A percentile compares a stretch with the other conserved stretches of the same genome.
Conservation (phyloP, 2,113 vertebrate species). For the Ammodytes marinus region DNA sequence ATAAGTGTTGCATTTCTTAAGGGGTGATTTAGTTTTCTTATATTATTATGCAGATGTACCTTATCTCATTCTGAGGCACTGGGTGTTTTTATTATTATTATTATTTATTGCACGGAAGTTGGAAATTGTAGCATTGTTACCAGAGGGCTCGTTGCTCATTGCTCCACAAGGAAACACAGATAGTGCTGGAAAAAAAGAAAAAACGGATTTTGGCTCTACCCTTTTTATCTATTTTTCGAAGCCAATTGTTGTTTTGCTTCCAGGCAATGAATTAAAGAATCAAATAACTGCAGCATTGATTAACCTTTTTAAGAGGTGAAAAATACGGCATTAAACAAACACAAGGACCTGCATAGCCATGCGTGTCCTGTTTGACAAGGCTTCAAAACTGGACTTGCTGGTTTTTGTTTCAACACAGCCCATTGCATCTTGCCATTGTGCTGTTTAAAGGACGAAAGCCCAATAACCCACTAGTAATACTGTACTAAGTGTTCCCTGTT, state of each 20-base stretch:
- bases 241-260: neutral
- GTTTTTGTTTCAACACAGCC: neutral
- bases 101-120: neutral
- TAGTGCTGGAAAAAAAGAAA: neutral
- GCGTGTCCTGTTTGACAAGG: neutral
- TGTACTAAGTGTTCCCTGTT: neutral
- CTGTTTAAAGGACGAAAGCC: neutral
- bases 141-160: neutral
- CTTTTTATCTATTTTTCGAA: neutral
- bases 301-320: neutral
- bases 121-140: neutral
- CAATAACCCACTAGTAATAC: neutral
- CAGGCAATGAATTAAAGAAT: neutral
- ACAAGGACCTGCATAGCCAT: no score
- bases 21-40: neutral
- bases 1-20: no score
- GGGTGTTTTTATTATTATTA: neutral
- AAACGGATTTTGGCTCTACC: neutral
- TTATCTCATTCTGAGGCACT: neutral
- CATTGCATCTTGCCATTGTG: neutral
- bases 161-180: neutral
- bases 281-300: neutral
- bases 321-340: neutral
- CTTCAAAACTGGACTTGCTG: slow-evolving; percentile 20
- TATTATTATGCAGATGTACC: neutral